phyloP scores from a whole-genome alignment of 2,797 vertebrate species.

The Lates japonicus region DNA sequence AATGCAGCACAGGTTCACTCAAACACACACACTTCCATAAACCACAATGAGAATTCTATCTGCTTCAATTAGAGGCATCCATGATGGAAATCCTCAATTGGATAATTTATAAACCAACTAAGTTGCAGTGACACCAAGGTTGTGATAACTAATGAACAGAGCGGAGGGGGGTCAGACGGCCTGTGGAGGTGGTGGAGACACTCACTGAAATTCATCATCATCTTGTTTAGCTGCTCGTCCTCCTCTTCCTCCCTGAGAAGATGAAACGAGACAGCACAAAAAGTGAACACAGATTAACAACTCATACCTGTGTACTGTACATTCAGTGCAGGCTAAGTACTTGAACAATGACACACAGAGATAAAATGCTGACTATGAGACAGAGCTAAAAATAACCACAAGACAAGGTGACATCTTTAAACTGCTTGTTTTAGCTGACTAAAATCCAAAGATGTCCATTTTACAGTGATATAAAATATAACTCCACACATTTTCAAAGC shows the following conservation, averaged over 20 bases:
- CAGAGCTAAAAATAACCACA: too few relatives aligned
- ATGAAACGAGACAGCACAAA: not conserved
- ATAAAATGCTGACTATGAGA: too few relatives aligned
- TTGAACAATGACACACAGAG: too few relatives aligned
- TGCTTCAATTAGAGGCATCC: slow-evolving; percentile 67
- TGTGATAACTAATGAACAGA: slow-evolving; percentile 60
- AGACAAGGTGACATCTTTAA: not conserved
- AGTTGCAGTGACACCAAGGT: slow-evolving; percentile 48
- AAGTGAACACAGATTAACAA: slow-evolving; percentile 1
- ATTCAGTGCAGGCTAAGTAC: not conserved
- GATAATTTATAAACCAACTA: slow-evolving; percentile 60
- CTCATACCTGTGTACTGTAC: not conserved
- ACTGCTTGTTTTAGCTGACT: too few relatives aligned
- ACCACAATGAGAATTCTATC: slow-evolving; percentile 54
- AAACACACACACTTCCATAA: slow-evolving; percentile 15
- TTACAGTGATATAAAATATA: not conserved
- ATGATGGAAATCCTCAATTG: slow-evolving; percentile 64
- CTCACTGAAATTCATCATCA: slow-evolving; percentile 92
- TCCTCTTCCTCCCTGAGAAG: slow-evolving; percentile 93
- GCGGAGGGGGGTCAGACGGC: not conserved
- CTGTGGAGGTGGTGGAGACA: slow-evolving; percentile 40
- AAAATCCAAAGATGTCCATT: not conserved
- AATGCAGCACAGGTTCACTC: slow-evolving; percentile 32
- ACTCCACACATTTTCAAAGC: too few relatives aligned
- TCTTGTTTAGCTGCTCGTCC: slow-evolving; percentile 90